Evolutionary conservation across 2,888 invertebrate genomes (phyloP).

Genomic region (Coenonympha arcania): DNA sequence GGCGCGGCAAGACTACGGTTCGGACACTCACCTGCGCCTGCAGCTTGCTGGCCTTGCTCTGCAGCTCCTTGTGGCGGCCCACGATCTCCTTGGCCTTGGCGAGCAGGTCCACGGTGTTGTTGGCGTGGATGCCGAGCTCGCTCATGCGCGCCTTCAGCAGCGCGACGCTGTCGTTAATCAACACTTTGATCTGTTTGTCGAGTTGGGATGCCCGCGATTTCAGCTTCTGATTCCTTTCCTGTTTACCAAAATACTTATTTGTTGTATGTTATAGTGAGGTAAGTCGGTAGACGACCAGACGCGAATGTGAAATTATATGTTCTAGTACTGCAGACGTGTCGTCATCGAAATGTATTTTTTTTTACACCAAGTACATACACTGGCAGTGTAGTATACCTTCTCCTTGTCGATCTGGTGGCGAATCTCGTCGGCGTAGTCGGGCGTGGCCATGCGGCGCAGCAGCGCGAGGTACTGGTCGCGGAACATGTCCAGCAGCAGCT

Average conservation of each 20-base stretch:
- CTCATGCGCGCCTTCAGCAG: constrained; percentile 91
- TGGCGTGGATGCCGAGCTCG: constrained; percentile 91
- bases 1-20: background rate
- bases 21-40: constrained; percentile 82
- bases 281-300: too few relatives aligned
- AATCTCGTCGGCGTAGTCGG: constrained; percentile 81
- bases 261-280: too few relatives aligned
- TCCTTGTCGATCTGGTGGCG: constrained; percentile 86
- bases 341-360: too few relatives aligned
- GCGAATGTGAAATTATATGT: too few relatives aligned
- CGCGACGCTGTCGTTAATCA: constrained; percentile 93
- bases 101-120: constrained; percentile 86
- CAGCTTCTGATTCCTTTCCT: constrained; percentile 86
- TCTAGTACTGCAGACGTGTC: too few relatives aligned
- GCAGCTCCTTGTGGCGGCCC: constrained; percentile 91
- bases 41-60: constrained; percentile 88
- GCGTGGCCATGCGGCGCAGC: constrained; percentile 87
- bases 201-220: constrained; percentile 90
- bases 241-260: too few relatives aligned
- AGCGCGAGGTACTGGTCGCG: constrained; percentile 89
- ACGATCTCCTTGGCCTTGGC: constrained; percentile 94
- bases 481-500: constrained; percentile 89
- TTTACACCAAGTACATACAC: too few relatives aligned
- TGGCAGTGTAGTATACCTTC: too few relatives aligned
- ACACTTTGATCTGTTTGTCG: constrained; percentile 92